These are phyloP conservation scores for Molossus alvarezi DNA, from an alignment of 2,797 vertebrate genomes.

Conservation along the genomic window DNA sequence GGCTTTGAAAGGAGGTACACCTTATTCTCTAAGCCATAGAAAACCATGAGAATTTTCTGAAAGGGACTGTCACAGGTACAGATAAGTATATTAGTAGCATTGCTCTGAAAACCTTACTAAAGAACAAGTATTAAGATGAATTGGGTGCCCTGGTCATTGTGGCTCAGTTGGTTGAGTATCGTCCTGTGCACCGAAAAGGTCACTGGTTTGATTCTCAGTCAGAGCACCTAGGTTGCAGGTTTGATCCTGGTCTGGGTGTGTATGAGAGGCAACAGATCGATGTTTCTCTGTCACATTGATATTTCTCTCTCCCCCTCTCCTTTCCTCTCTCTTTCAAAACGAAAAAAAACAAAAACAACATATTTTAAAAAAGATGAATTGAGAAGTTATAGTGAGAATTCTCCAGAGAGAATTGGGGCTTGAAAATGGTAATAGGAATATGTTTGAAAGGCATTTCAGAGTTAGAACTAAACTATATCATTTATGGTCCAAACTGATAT, in stretches of 20 bases:
- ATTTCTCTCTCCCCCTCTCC: no score
- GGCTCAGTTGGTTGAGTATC: background rate
- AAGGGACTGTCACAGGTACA: background rate
- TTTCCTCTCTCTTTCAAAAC: no score
- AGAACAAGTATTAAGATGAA: conserved; percentile 1
- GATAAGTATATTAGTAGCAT: background rate
- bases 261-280: background rate
- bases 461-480: background rate
- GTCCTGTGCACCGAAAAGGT: background rate
- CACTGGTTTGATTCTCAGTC: background rate
- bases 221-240: background rate
- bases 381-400: background rate
- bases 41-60: conserved; percentile 1
- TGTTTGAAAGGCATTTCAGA: conserved; percentile 48
- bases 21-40: background rate
- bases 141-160: background rate
- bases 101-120: background rate
- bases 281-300: background rate
- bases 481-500: background rate
- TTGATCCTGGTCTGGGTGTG: background rate
- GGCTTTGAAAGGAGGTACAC: background rate
- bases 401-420: background rate
- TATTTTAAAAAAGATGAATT: background rate
- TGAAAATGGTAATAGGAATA: conserved; percentile 22
- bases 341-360: no score